Base-by-base conservation (phyloP, 1,140 invertebrate genomes). In the Reticulitermes speratus region DNA sequence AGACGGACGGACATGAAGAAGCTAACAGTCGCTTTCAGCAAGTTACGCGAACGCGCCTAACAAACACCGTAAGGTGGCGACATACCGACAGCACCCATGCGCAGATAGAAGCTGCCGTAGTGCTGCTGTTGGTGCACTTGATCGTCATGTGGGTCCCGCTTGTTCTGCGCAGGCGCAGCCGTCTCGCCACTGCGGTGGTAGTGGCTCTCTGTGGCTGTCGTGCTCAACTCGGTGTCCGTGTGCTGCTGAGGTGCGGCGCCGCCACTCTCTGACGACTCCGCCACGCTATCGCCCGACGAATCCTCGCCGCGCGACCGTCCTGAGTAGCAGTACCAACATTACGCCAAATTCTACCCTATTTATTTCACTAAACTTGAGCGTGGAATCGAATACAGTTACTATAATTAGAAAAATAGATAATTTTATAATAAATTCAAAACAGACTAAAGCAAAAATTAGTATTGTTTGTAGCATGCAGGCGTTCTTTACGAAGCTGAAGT, bases 71-170 rank as follows among this genome's bases (percentile, higher is more conserved):
- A 86, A 82, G n/a, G 11, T 32, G 38, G n/a, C 16, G 38, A 91
- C 94, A 94, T 90, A 97, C 96, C 95, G 87, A 98, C 97, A 82
- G 97, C 97, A 9, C 97, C 97, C 95, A 98, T 97, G 88, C 97
- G 93, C 19, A 98, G 92, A 90, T 98, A 98, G 91, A 98, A 98
- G 89, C 96, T 97, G 16, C 97, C 97, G 88, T 97, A 97, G 90
- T 97, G 86, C 85, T 86, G 84, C 87, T 88, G 44, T 87, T 87
- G 2, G 88, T 88, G 16, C 82, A 38, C 83, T 14, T 45, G 75
- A 8, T 87, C 19, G n/a, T 84, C n/a, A 16, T 5, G 23, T 14
- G n/a, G 23, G 44, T 52, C n/a, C 0, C 45, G 21, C 23, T 52
- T 52, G 30, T 81, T 44, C n/a, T n/a, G 45, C 44, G 52, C 23